These are phyloP conservation scores for Peromyscus polionotus DNA, from an alignment of 2,113 vertebrate species.

Conservation along the genomic window DNA sequence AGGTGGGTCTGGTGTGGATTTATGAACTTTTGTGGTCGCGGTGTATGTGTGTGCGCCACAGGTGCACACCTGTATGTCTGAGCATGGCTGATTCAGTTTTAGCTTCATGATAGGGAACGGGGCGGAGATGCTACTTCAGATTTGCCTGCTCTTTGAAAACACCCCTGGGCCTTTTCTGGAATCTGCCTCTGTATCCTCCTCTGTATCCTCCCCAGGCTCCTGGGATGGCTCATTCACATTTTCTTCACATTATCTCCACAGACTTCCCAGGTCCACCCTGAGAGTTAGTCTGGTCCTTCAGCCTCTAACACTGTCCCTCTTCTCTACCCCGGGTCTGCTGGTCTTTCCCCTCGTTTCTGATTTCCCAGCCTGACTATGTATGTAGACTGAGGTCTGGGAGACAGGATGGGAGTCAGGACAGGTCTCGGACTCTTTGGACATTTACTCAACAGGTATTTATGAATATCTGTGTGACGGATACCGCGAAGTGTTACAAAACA, in stretches of 20 bases:
- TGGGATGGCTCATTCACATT: conserved; percentile 57
- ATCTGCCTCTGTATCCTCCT: conserved; percentile 52
- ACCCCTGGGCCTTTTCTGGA: conserved; percentile 67
- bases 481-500: not conserved
- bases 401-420: not conserved
- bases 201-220: conserved; percentile 40
- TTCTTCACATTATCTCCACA: not conserved
- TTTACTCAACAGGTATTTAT: conserved; percentile 32
- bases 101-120: conserved; percentile 22
- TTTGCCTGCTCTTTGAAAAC: conserved; percentile 63
- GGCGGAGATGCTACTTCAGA: conserved; percentile 19
- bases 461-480: conserved; percentile 46
- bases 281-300: not conserved
- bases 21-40: not conserved
- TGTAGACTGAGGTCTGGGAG: not conserved
- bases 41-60: too few species aligned
- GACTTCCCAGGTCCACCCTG: not conserved
- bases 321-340: conserved; percentile 3
- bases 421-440: not conserved
- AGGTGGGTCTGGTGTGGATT: conserved; percentile 9
- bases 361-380: not conserved
- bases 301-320: not conserved
- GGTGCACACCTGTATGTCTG: not conserved
- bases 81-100: not conserved
- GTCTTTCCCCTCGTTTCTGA: not conserved